Evolutionary conservation across 1,140 invertebrate species (phyloP), one percentile per base, ranked within the genome.

Genomic region (Mya arenaria): DNA sequence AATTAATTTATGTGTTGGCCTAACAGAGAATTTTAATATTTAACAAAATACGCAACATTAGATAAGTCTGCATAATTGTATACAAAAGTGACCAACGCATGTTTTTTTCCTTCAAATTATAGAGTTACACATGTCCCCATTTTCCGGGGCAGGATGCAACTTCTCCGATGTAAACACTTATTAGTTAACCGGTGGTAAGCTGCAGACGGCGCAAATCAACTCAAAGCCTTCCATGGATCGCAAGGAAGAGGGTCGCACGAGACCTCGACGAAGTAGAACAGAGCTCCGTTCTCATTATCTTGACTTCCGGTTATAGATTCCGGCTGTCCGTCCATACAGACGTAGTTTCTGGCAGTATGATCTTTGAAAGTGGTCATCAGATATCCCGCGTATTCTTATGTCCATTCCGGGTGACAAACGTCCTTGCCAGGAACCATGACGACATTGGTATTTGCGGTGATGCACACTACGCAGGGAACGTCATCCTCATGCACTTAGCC

Each of bases 171-270:
- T n/a, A n/a, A n/a, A n/a, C n/a, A n/a, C n/a, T n/a, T n/a, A n/a
- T n/a, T n/a, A n/a, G n/a, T n/a, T n/a, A n/a, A n/a, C n/a, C n/a
- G n/a, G 48, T 23, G 48, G 19, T n/a, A 52, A n/a, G 1, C 17
- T n/a, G 44, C 88, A 89, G 1, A 89, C 87, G n/a, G 75, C 86
- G 74, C 88, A 89, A 1, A 83, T 78, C 0, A 88, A n/a, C 48
- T 85, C 84, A 6, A 73, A 17, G 0, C 83, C 78, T 32, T 82
- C 17, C 0, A 71, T 25, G 79, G 79, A 4, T 84, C 84, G 65
- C 88, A 88, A 1, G 72, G 74, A 6, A 89, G 78, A 17, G 77
- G 56, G 34, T 84, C 84, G 62, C 87, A 88, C 4, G 0, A 3
- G 1, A 44, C 44, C 55, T 80, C 74, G 8, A 82, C 73, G 15